Evolutionary conservation across 2,888 invertebrate genomes (phyloP), one percentile per base, ranked within the genome.

Genomic region (Ormia ochracea): DNA sequence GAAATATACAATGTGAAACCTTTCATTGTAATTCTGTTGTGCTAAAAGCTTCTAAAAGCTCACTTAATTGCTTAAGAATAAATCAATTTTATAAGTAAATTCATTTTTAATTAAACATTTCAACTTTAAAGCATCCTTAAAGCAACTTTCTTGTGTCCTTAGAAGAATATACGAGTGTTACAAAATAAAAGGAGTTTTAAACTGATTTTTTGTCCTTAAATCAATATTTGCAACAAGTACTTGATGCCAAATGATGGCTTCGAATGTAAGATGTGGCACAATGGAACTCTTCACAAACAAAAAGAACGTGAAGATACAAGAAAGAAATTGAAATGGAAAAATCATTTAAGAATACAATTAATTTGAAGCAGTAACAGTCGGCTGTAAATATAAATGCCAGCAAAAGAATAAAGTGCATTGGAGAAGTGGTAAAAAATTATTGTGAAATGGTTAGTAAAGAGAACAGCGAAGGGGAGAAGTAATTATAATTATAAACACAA

Each of bases 141-240:
- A 26, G 26, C 3, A 52, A 28, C 26, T 26, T 23, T 4, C 14
- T 26, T 26, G 54, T 17, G 54, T 14, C 19, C 17, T 17, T 7
- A 12, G 58, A 23, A 65, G 33, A 26, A 65, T 33, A 33, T 14
- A 10, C 0, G 28, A 43, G 10, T 52, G 54, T 72, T 41, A 43
- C 33, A 5, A 23, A 59, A 43, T 61, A 33, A 43, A 56, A 45
- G 26, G 19, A 43, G 26, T 36, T 33, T 23, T 14, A 21, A 28
- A 31, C 21, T 14, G 23, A 50, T 56, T 74, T n/a, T 31, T 58
- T 14, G 31, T 50, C 12, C 33, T 45, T 48, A 81, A 86, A 87
- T 87, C 85, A 86, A 87, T 87, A 85, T 84, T 85, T 83, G 87
- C 87, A 87, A 86, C 86, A 87, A 86, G 86, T 87, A 82, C 84